Evolutionary conservation across 1,140 invertebrate species (phyloP).

Genomic region (Marisa cornuarietis): DNA sequence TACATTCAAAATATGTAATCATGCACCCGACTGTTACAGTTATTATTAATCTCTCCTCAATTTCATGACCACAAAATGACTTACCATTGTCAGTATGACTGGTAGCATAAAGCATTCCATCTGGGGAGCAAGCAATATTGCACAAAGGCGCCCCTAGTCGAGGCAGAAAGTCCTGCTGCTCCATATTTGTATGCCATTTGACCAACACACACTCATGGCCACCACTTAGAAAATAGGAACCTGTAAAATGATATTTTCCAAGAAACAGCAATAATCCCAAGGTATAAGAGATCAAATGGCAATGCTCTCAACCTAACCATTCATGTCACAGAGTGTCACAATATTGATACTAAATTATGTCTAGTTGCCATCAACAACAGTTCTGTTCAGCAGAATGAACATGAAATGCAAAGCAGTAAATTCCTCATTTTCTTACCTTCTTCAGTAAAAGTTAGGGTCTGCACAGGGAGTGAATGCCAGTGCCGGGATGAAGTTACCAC

Average conservation of each 20-base stretch:
- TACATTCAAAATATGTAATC: no score
- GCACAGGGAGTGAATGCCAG: conserved; percentile 84
- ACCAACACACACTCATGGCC: conserved; percentile 83
- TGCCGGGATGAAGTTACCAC: conserved; percentile 73
- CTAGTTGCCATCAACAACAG: conserved; percentile 1
- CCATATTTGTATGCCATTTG: conserved; percentile 73
- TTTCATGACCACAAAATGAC: conserved; percentile 9
- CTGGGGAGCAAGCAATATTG: conserved; percentile 74
- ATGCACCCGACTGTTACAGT: no score
- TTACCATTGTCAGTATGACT: conserved; percentile 80
- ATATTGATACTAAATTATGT: not conserved
- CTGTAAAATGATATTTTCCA: conserved; percentile 56
- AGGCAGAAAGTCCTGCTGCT: conserved; percentile 75
- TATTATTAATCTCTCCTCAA: no score
- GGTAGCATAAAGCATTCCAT: conserved; percentile 75
- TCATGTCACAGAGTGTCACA: no score
- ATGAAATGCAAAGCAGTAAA: conserved; percentile 4
- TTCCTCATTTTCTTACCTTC: conserved; percentile 69
- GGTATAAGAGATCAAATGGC: no score
- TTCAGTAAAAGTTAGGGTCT: conserved; percentile 75
- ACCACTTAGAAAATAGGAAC: conserved; percentile 77
- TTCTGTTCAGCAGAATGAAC: not conserved
- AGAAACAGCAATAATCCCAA: not conserved
- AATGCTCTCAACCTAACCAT: not conserved
- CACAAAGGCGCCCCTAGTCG: conserved; percentile 77